Evolutionary conservation across 2,113 vertebrate genomes (phyloP).

Genomic region (Prunella fulvescens): DNA sequence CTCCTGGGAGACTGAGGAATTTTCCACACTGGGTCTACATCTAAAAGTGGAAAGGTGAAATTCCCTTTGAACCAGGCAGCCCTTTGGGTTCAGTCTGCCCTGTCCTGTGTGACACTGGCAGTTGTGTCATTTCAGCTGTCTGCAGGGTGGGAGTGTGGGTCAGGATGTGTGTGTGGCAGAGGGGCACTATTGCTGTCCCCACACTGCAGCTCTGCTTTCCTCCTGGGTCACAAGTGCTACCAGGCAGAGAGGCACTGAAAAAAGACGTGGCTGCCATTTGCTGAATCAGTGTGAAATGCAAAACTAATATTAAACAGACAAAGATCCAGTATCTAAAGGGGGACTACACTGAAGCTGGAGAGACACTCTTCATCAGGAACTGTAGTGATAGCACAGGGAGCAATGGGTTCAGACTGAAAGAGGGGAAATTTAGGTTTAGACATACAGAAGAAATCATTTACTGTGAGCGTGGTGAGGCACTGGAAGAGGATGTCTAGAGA

Average conservation of each 20-base stretch:
- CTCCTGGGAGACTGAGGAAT: not conserved
- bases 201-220: not conserved
- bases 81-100: not conserved
- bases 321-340: not conserved
- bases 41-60: not conserved
- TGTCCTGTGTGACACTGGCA: not conserved
- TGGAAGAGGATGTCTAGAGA: not conserved
- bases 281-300: not conserved
- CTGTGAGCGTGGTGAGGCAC: not conserved
- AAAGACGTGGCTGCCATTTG: not conserved
- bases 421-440: not conserved
- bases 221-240: not conserved
- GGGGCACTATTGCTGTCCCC: not conserved
- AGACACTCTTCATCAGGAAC: not conserved
- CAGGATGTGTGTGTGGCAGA: not conserved
- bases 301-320: not conserved
- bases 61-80: not conserved
- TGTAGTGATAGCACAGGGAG: not conserved
- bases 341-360: not conserved
- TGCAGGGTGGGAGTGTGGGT: not conserved
- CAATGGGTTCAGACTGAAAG: not conserved
- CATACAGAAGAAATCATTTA: not conserved
- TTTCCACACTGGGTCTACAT: not conserved
- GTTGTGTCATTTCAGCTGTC: not conserved
- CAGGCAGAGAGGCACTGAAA: not conserved